Evolutionary conservation across 2,888 invertebrate genomes (phyloP).

Genomic region (Norana najaformis): DNA sequence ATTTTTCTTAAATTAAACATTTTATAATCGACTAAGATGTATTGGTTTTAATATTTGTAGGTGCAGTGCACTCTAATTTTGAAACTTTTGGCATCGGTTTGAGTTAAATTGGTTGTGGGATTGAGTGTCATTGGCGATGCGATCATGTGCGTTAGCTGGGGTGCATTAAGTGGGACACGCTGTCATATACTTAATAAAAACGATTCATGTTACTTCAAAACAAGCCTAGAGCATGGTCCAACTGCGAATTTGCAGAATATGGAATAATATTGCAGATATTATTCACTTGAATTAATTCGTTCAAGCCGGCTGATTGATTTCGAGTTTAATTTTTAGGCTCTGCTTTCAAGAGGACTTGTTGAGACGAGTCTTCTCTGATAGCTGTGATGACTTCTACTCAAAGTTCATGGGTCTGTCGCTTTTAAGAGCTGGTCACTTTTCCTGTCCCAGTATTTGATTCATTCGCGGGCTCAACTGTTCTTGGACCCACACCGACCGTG

Average conservation of each 20-base stretch:
- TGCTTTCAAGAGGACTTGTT: not conserved
- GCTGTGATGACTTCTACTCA: slow-evolving; percentile 8
- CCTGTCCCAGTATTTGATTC: not conserved
- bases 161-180: not conserved
- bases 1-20: not conserved
- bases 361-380: not conserved
- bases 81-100: too few species aligned
- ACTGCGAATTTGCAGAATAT: too few species aligned
- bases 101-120: not conserved
- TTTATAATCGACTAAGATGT: not conserved
- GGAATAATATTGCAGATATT: too few species aligned
- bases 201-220: not conserved
- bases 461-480: not conserved
- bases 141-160: not conserved
- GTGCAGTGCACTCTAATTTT: not conserved
- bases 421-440: slow-evolving; percentile 3
- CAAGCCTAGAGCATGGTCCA: too few species aligned
- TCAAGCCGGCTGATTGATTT: not conserved
- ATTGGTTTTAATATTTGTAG: not conserved
- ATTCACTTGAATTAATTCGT: not conserved
- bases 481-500: not conserved
- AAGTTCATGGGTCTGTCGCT: slow-evolving; percentile 17
- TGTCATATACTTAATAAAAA: not conserved
- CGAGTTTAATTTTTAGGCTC: not conserved
- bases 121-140: not conserved